These are phyloP conservation scores for Brachionus paranguensis DNA, from an alignment of 1,140 invertebrate genomes.

Conservation along the genomic window DNA sequence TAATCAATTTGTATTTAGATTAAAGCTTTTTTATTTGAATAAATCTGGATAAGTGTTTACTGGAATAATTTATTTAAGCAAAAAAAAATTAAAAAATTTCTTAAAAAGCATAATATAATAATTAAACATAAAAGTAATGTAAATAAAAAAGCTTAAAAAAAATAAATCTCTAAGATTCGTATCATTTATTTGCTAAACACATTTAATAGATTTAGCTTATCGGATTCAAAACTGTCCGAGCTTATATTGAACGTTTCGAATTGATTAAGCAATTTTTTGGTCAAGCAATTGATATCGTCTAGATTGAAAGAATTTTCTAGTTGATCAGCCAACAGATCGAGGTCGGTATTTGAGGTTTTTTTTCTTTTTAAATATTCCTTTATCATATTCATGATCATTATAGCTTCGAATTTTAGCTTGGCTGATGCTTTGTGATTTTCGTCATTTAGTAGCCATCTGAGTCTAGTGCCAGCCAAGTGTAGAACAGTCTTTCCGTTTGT, in stretches of 20 bases:
- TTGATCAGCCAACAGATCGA: slow-evolving; percentile 2
- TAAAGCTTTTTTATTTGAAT: neutral
- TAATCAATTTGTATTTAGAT: no score
- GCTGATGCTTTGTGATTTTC: slow-evolving; percentile 6
- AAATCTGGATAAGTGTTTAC: neutral
- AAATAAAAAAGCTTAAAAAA: neutral
- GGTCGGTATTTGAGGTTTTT: slow-evolving; percentile 35
- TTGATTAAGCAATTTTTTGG: slow-evolving; percentile 41
- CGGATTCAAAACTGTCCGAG: neutral
- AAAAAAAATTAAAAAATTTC: neutral
- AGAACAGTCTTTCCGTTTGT: slow-evolving; percentile 20
- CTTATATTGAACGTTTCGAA: slow-evolving; percentile 40
- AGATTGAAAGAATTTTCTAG: slow-evolving; percentile 36
- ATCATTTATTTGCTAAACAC: neutral
- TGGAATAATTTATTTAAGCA: neutral
- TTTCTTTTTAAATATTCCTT: slow-evolving; percentile 41
- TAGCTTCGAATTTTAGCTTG: slow-evolving; percentile 29
- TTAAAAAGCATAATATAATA: neutral
- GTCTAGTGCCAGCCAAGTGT: slow-evolving; percentile 23
- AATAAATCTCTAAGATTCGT: neutral
- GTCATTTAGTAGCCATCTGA: slow-evolving; percentile 22
- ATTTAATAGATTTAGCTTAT: neutral
- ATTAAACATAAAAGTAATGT: neutral
- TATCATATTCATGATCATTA: slow-evolving; percentile 37
- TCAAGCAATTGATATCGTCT: slow-evolving; percentile 41